Base-by-base conservation (phyloP, 2,797 vertebrate genomes). In the Pseudopleuronectes americanus region DNA sequence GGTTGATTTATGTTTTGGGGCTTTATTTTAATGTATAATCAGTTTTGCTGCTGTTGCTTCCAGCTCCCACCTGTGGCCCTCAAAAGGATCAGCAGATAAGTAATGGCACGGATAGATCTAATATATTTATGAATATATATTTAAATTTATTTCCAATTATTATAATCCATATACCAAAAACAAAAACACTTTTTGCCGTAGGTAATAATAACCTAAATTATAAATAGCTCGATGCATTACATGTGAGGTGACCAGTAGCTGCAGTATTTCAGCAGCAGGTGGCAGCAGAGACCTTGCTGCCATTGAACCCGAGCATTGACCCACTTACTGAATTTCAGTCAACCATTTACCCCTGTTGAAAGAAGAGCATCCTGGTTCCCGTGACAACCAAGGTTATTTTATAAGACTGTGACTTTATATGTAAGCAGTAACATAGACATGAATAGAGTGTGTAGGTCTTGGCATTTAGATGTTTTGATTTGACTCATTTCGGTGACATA, bases 241-340 rank as follows among this genome's bases (percentile, higher is more conserved):
- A 6, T 45, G 6, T 45, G 43, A 19, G 4, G 36, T 4, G n/a
- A 16, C 17, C 21, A 16, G 6, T 23, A 52, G 22, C 0, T 28
- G 13, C 41, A 51, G 8, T 6, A 16, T 65, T 0, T 55, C 4
- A 58, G 0, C 89, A 87, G 74, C 54, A 89, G 90, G 57, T 64
- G 89, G 90, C 77, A 89, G 81, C 74, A 92, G 80, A 79, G 75
- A 7, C 38, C 60, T 31, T 3, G n/a, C 23, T 58, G 22, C 23
- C 31, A 28, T 9, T 19, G 2, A 61, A 24, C 16, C 13, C n/a
- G 31, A 14, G 21, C 10, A 12, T 1, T 63, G 68, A 71, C 76
- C 71, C 26, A 76, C 28, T 49, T 72, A 8, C 9, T 68, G 54
- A 2, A 24, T 43, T 4, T 60, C 23, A 75, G 69, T 71, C 77